Conservation (phyloP, 2,113 vertebrate species). For the Eulemur rufifrons region DNA sequence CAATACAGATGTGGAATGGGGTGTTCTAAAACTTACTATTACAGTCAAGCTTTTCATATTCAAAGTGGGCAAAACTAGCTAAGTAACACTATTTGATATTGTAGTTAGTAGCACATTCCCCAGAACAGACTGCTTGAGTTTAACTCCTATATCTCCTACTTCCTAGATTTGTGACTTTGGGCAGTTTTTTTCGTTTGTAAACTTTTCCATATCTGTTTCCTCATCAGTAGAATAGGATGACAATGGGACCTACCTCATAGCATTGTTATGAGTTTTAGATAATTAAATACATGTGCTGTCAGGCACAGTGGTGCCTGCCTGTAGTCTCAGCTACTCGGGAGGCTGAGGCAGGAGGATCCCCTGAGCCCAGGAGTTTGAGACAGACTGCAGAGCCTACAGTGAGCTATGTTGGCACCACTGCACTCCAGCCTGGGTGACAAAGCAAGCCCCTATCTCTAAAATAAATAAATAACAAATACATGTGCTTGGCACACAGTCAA, state of each 20-base stretch:
- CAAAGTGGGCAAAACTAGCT: background rate
- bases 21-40: background rate
- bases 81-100: background rate
- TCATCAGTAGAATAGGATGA: background rate
- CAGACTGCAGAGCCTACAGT: too few species aligned
- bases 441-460: too few species aligned
- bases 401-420: too few species aligned
- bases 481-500: background rate
- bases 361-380: too few species aligned
- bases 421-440: too few species aligned
- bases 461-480: too few species aligned
- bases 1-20: background rate
- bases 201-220: background rate
- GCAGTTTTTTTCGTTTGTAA: background rate
- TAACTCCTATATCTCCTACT: background rate
- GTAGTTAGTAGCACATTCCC: background rate
- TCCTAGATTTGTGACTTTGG: background rate
- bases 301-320: too few species aligned
- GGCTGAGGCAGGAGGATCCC: too few species aligned
- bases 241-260: background rate
- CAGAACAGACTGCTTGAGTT: background rate
- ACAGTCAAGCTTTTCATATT: background rate
- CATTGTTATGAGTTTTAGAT: background rate
- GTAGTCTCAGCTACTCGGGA: too few species aligned
- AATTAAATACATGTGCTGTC: background rate